phyloP scores from a whole-genome alignment of 1,140 invertebrate genomes.

The Camponotus pennsylvanicus region DNA sequence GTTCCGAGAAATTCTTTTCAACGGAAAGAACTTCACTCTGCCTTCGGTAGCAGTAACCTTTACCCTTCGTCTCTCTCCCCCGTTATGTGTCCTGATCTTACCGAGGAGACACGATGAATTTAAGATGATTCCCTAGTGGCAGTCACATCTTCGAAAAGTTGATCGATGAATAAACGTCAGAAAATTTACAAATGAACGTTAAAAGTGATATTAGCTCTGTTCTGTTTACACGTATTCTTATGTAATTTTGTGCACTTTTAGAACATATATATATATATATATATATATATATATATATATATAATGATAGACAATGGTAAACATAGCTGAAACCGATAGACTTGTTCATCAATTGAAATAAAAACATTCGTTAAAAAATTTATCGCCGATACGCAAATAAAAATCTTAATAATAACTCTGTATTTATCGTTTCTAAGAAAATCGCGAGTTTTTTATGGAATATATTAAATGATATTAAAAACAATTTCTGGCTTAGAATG shows the following conservation, averaged over 20 bases:
- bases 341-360: too few relatives aligned
- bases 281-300: too few relatives aligned
- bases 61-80: slow-evolving; percentile 13
- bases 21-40: too few relatives aligned
- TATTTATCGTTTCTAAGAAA: too few relatives aligned
- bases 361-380: too few relatives aligned
- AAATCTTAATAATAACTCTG: too few relatives aligned
- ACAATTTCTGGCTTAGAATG: not conserved
- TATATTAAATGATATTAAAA: too few relatives aligned
- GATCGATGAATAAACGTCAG: slow-evolving; percentile 6
- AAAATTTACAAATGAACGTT: slow-evolving; percentile 62
- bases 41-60: not conserved
- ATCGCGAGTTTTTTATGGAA: too few relatives aligned
- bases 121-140: slow-evolving; percentile 22
- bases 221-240: not conserved
- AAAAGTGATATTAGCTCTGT: slow-evolving; percentile 45
- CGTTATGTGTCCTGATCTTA: not conserved
- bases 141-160: slow-evolving; percentile 37
- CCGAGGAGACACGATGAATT: slow-evolving; percentile 59
- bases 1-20: slow-evolving; percentile 18
- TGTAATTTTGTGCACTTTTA: not conserved
- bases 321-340: too few relatives aligned
- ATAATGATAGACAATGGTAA: too few relatives aligned
- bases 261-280: not conserved
- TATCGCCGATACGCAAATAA: too few relatives aligned